These are phyloP conservation scores for Papilio glaucus DNA, from an alignment of 1,140 invertebrate genomes.

Conservation along the genomic window DNA sequence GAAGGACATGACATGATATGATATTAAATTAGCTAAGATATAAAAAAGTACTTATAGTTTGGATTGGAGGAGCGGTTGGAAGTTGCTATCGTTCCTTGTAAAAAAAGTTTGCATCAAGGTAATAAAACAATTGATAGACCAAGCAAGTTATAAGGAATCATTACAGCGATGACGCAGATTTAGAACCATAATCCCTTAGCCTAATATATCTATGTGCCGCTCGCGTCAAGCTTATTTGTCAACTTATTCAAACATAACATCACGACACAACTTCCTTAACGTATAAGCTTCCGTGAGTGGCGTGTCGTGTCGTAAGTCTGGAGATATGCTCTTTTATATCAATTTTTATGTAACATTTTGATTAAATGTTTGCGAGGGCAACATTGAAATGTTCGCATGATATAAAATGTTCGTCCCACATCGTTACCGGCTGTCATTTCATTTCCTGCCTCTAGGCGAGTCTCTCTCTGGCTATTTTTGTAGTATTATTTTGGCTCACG, in stretches of 20 bases:
- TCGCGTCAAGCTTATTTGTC: slow-evolving; percentile 18
- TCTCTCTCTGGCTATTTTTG: slow-evolving; percentile 27
- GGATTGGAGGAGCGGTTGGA: no score
- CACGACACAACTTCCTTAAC: slow-evolving; percentile 18
- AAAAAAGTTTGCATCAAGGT: no score
- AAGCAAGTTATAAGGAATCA: background rate
- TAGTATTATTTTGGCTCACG: slow-evolving; percentile 49
- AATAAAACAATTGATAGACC: no score
- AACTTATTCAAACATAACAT: slow-evolving; percentile 12
- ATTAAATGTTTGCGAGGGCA: slow-evolving; percentile 28
- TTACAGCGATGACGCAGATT: background rate
- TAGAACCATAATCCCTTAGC: background rate
- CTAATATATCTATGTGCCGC: background rate
- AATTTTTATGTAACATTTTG: slow-evolving; percentile 34
- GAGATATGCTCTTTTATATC: slow-evolving; percentile 30
- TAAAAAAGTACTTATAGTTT: no score
- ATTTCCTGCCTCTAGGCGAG: slow-evolving; percentile 19
- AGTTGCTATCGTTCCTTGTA: no score
- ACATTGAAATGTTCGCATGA: slow-evolving; percentile 6
- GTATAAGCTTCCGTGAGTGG: slow-evolving; percentile 18
- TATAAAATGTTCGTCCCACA: slow-evolving; percentile 17
- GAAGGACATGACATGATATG: background rate
- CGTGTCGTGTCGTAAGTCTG: slow-evolving; percentile 30
- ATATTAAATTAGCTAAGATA: background rate
- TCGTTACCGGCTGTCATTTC: background rate